Evolutionary conservation across 2,113 vertebrate species (phyloP), one percentile per base, ranked within the genome.

Genomic region (Dromaius novaehollandiae): DNA sequence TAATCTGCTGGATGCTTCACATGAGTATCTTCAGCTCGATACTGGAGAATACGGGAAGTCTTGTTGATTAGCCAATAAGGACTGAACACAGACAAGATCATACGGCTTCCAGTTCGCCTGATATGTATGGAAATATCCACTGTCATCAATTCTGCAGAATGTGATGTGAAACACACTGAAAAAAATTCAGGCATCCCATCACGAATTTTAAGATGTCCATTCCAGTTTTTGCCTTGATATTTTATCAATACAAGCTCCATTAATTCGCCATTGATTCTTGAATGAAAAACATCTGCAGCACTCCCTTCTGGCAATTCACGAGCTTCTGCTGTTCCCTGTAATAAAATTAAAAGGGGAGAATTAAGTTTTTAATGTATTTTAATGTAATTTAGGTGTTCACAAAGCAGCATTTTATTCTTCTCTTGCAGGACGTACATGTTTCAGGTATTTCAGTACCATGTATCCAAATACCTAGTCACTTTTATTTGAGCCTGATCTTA

Each of bases 61-160:
- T 99, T 99, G 97, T 99, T 99, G 97, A 99, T 99, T 60, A 99
- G 98, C 99, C 99, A 99, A 51, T 99, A 99, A 0, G 99, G 99
- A 64, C 99, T 99, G 89, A 99, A 99, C 48, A 99, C 92, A 1
- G 99, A 99, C 44, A 99, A 88, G 82, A 99, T 83, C 86, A 99
- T 51, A 2, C 95, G 98, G 84, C 98, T 97, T 8, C 97, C 82
- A 1, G 88, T n/a, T 9, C 55, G 82, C 12, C 94, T 92, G 11
- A 98, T 95, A 1, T 99, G 99, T 11, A 99, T 10, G 17, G 97
- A 98, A 73, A 99, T 51, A 16, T 99, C 99, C 50, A 99, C 92
- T 0, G 97, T 98, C 95, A 98, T 76, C 19, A 3, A 68, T 38
- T 96, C 51, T 3, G 96, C 92, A 0, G 97, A 96, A 51, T 99